Evolutionary conservation across 2,888 invertebrate species (phyloP).

Genomic region (Cataglyphis rosenhaueri): DNA sequence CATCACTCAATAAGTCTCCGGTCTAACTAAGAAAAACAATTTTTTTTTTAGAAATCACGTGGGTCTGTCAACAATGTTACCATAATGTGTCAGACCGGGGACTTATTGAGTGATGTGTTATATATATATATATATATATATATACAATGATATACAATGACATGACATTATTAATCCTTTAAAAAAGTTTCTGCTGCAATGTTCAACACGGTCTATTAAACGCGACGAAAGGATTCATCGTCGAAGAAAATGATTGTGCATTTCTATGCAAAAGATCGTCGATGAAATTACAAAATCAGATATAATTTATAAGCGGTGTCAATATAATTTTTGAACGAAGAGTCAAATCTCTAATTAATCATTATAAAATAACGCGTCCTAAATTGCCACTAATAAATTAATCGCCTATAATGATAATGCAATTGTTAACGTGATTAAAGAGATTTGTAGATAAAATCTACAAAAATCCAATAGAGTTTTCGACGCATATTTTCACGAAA

Average conservation of each 20-base stretch:
- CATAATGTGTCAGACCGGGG: no score
- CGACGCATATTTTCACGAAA: neutral
- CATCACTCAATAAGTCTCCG: no score
- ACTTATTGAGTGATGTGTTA: no score
- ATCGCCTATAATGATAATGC: neutral
- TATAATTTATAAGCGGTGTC: constrained; percentile 29
- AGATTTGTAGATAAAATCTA: neutral
- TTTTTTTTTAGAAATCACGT: no score
- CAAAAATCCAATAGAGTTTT: neutral
- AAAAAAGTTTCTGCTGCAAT: constrained; percentile 54
- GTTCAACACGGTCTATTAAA: constrained; percentile 65
- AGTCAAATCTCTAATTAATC: constrained; percentile 1
- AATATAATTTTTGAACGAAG: neutral
- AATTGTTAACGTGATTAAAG: neutral
- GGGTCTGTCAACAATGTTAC: no score
- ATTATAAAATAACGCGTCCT: neutral
- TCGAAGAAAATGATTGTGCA: constrained; percentile 3
- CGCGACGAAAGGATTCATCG: constrained; percentile 50
- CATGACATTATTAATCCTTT: constrained; percentile 29
- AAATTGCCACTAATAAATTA: constrained; percentile 13
- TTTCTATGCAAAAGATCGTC: neutral
- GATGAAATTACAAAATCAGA: constrained; percentile 28
- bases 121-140: no score
- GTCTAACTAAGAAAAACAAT: no score
- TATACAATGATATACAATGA: constrained; percentile 15